Percentiles rank a stretch among this genome's conserved stretches.
Conservation (phyloP, 2,113 vertebrate genomes). For the Lophius piscatorius region DNA sequence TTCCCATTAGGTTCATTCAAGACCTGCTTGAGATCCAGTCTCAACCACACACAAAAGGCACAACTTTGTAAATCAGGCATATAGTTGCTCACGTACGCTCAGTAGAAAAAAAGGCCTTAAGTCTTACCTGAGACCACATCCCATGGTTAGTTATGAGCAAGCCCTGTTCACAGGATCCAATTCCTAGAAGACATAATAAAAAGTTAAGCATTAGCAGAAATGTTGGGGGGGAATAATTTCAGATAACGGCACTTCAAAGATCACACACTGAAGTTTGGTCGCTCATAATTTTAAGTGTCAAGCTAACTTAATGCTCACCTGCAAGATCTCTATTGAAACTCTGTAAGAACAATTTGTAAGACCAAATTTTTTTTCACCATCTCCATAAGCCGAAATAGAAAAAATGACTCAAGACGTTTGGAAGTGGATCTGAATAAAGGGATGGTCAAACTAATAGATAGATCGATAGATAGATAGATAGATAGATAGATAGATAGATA, state of each 20-base stretch:
- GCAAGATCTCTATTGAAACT: too few relatives aligned
- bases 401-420: too few relatives aligned
- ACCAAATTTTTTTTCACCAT: too few relatives aligned
- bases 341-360: too few relatives aligned
- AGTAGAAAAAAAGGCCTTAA: neutral
- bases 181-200: slow-evolving; percentile 43
- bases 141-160: neutral
- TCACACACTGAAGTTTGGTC: neutral
- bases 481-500: too few relatives aligned
- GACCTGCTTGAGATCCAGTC: neutral
- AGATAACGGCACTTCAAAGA: slow-evolving; percentile 6
- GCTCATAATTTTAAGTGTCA: neutral
- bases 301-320: too few relatives aligned
- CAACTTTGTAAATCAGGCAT: slow-evolving; percentile 16
- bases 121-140: slow-evolving; percentile 57
- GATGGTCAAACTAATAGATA: too few relatives aligned
- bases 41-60: neutral
- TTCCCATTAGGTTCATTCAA: slow-evolving; percentile 10
- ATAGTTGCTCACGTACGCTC: slow-evolving; percentile 8
- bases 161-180: slow-evolving; percentile 1
- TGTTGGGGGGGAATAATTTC: neutral
- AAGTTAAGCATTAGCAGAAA: neutral
- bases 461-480: too few relatives aligned
- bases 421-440: too few relatives aligned
- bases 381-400: too few relatives aligned